phyloP scores from a whole-genome alignment of 1,140 invertebrate species.

The Protaetia brevitarsis region DNA sequence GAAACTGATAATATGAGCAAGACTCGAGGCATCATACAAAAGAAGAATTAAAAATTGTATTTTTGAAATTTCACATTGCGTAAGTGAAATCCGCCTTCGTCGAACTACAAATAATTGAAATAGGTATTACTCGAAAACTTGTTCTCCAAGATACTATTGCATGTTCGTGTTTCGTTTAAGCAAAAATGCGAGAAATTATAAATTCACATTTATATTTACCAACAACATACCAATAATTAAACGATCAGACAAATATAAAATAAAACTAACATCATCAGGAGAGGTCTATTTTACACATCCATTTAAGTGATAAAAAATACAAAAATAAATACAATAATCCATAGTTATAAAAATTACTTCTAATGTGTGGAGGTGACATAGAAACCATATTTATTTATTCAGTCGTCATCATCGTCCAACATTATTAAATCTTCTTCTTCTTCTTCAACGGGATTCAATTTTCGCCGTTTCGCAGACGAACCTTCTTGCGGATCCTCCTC shows the following conservation, averaged over 20 bases:
- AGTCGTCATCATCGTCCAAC: conserved; percentile 28
- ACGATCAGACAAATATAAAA: background rate
- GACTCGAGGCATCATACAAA: no score
- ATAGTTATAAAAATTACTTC: conserved; percentile 3
- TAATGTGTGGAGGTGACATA: background rate
- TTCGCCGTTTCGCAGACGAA: conserved; percentile 48
- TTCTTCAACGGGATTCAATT: conserved; percentile 38
- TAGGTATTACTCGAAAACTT: no score
- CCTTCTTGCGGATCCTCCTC: conserved; percentile 44
- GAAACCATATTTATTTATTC: background rate
- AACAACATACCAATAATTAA: no score
- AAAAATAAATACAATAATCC: conserved; percentile 14
- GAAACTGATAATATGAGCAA: no score
- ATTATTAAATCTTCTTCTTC: conserved; percentile 42
- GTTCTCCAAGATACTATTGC: no score
- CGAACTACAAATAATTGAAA: no score
- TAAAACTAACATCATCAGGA: conserved; percentile 1
- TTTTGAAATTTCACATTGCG: no score
- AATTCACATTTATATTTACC: background rate
- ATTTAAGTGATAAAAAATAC: background rate
- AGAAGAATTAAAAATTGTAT: no score
- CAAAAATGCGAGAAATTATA: no score
- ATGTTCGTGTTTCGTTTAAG: no score
- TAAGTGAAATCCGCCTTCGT: no score
- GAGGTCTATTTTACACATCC: background rate